Percentiles rank a stretch among this genome's conserved stretches.
These are phyloP conservation scores for Gasterosteus nipponicus DNA, from an alignment of 2,113 vertebrate species.

Conservation along the genomic window DNA sequence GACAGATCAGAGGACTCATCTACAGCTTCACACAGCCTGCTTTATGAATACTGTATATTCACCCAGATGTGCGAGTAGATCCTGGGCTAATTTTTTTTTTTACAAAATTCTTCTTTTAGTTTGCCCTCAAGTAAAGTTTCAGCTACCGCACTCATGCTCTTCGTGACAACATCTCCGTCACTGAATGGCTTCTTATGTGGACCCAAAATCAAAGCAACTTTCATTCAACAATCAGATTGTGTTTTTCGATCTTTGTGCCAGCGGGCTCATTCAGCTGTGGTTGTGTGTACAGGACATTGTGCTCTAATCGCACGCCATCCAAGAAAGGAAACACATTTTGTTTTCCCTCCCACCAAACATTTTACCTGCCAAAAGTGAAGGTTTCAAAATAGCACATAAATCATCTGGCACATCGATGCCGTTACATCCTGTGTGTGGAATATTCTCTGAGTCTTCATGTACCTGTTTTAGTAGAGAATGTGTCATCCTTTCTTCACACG, in stretches of 20 bases:
- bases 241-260: background rate
- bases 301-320: slow-evolving; percentile 20
- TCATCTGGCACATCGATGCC: background rate
- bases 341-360: slow-evolving; percentile 26
- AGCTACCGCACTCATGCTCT: background rate
- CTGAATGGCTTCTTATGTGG: background rate
- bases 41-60: slow-evolving; percentile 17
- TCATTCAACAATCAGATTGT: background rate
- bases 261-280: slow-evolving; percentile 15
- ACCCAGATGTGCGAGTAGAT: slow-evolving; percentile 6
- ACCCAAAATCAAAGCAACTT: background rate
- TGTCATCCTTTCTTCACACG: background rate
- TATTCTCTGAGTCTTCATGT: background rate
- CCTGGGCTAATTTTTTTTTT: background rate
- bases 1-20: slow-evolving; percentile 34
- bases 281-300: slow-evolving; percentile 11
- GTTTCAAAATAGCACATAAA: background rate
- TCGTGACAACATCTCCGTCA: background rate
- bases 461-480: background rate
- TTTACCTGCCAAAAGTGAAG: background rate
- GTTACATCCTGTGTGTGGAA: background rate
- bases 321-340: slow-evolving; percentile 44
- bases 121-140: background rate
- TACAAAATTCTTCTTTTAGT: background rate
- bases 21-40: slow-evolving; percentile 31